phyloP scores from a whole-genome alignment of 2,113 vertebrate species.

The Tychaedon coryphoeus region DNA sequence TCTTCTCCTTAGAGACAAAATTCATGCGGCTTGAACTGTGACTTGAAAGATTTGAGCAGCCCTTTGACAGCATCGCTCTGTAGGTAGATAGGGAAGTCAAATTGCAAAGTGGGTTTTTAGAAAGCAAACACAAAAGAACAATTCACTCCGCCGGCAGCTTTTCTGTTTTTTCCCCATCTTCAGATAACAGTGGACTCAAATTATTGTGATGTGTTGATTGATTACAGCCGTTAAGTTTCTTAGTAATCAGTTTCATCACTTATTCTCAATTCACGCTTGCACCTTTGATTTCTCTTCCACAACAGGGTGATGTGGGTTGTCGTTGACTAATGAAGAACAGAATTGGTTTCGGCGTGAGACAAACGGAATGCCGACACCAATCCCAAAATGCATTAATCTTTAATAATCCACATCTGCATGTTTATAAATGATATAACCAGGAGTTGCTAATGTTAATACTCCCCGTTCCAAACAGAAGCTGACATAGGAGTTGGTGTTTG shows the following conservation, averaged over 20 bases:
- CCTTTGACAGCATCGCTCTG: neutral
- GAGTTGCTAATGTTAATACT: constrained; percentile 67
- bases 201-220: constrained; percentile 76
- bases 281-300: constrained; percentile 76
- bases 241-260: constrained; percentile 76
- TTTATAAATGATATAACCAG: constrained; percentile 77
- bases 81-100: neutral
- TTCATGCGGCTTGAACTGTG: neutral
- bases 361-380: constrained; percentile 80
- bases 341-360: constrained; percentile 80
- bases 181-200: constrained; percentile 44
- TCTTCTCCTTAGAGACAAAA: neutral
- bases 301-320: constrained; percentile 75
- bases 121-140: constrained; percentile 4
- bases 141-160: neutral
- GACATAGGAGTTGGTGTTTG: constrained; percentile 75
- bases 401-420: constrained; percentile 83
- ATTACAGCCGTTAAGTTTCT: constrained; percentile 73
- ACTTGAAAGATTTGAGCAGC: neutral
- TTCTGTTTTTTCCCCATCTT: constrained; percentile 21
- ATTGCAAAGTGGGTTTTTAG: neutral
- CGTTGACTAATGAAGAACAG: constrained; percentile 81
- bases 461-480: constrained; percentile 78
- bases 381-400: constrained; percentile 82
- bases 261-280: constrained; percentile 68